These are phyloP conservation scores for Spea bombifrons DNA, from an alignment of 2,113 vertebrate species.

Conservation along the genomic window DNA sequence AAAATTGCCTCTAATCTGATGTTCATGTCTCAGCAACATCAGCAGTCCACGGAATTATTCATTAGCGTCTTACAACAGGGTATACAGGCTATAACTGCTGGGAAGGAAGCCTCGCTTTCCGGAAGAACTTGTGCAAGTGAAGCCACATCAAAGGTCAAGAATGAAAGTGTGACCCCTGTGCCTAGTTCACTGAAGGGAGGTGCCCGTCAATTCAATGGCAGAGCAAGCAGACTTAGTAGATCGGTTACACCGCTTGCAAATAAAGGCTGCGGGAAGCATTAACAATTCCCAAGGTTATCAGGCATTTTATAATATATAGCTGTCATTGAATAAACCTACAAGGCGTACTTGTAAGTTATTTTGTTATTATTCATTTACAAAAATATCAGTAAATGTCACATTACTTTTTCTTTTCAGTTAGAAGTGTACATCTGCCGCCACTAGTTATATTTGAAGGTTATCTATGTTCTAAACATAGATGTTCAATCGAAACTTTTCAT, in stretches of 20 bases:
- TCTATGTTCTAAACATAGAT: too few relatives aligned
- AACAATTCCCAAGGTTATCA: too few relatives aligned
- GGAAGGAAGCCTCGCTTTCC: constrained; percentile 21
- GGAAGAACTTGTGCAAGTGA: constrained; percentile 26
- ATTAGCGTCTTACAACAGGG: constrained; percentile 35
- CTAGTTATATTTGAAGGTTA: too few relatives aligned
- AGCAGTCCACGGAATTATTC: constrained; percentile 31
- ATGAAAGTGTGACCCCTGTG: constrained; percentile 23
- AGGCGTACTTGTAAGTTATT: too few relatives aligned
- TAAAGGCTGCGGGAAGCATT: not conserved
- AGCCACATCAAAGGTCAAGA: constrained; percentile 4
- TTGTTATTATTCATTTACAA: too few relatives aligned
- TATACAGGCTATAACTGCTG: constrained; percentile 31
- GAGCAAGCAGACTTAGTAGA: constrained; percentile 17
- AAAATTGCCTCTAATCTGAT: constrained; percentile 44
- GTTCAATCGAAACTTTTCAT: too few relatives aligned
- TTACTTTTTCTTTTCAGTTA: too few relatives aligned
- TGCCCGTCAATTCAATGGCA: constrained; percentile 6
- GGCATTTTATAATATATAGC: too few relatives aligned
- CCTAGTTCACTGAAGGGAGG: constrained; percentile 14
- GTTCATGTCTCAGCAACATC: constrained; percentile 37
- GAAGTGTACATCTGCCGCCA: too few relatives aligned
- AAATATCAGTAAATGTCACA: too few relatives aligned
- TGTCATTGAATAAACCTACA: too few relatives aligned
- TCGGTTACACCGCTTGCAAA: not conserved